Evolutionary conservation across 2,113 vertebrate genomes (phyloP).

Genomic region (Bujurquina vittata): DNA sequence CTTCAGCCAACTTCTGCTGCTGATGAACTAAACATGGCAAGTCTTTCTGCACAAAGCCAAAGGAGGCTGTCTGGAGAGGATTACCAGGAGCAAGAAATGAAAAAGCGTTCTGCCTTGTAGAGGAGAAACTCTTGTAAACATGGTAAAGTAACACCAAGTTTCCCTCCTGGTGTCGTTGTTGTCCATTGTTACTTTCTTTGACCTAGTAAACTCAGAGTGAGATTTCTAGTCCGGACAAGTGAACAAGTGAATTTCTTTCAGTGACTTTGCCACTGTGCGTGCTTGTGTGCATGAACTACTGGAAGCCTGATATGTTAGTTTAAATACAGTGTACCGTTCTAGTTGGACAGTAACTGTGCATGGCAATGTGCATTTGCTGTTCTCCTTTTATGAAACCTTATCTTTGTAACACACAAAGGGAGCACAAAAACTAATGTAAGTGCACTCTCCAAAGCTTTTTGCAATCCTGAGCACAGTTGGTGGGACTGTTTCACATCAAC

Average conservation of each 20-base stretch:
- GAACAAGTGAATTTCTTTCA: constrained; percentile 37
- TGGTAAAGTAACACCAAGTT: constrained; percentile 72
- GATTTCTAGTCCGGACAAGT: constrained; percentile 33
- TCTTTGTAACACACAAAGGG: constrained; percentile 1
- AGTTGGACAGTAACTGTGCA: neutral
- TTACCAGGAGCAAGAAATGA: constrained; percentile 49
- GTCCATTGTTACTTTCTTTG: constrained; percentile 33
- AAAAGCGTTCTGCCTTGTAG: constrained; percentile 39
- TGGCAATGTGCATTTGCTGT: neutral
- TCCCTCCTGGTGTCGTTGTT: neutral
- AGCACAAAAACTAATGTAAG: constrained; percentile 25
- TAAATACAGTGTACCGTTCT: neutral
- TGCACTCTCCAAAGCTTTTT: constrained; percentile 30
- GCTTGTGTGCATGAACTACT: constrained; percentile 18
- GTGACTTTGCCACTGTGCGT: constrained; percentile 8
- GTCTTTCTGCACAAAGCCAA: constrained; percentile 22
- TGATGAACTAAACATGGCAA: constrained; percentile 60
- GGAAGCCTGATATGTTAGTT: neutral
- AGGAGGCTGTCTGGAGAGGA: constrained; percentile 54
- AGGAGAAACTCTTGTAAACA: constrained; percentile 62
- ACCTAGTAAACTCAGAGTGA: constrained; percentile 40
- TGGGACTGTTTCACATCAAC: constrained; percentile 49
- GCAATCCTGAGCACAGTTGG: constrained; percentile 38
- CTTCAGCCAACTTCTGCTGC: constrained; percentile 31
- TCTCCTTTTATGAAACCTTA: constrained; percentile 24